These are phyloP conservation scores for Schrankia costaestrigalis DNA, from an alignment of 2,888 invertebrate genomes.

Conservation along the genomic window DNA sequence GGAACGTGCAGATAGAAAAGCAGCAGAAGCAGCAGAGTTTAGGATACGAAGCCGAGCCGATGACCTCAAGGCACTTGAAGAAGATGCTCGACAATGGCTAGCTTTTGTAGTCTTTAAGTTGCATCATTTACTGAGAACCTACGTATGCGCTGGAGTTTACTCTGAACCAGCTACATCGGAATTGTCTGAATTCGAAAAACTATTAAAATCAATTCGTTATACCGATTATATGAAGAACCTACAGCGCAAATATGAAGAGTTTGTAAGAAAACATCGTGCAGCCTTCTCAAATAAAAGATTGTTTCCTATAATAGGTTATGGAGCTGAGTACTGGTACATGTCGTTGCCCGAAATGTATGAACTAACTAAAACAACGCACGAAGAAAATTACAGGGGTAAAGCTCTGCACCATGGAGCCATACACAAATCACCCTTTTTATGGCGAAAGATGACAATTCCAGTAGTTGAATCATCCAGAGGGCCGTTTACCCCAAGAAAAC, in stretches of 20 bases:
- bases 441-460: slow-evolving; percentile 51
- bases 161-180: slow-evolving; percentile 56
- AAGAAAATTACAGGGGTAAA: slow-evolving; percentile 42
- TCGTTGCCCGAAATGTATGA: slow-evolving; percentile 76
- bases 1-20: slow-evolving; percentile 59
- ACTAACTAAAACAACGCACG: slow-evolving; percentile 45
- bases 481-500: slow-evolving; percentile 59
- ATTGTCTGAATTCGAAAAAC: slow-evolving; percentile 65
- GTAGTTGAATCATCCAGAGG: slow-evolving; percentile 47
- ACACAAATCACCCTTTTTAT: slow-evolving; percentile 67
- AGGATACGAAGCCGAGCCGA: slow-evolving; percentile 65
- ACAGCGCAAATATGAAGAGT: slow-evolving; percentile 66
- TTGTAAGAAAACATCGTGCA: slow-evolving; percentile 67
- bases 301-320: slow-evolving; percentile 72
- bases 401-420: slow-evolving; percentile 54
- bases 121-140: slow-evolving; percentile 67
- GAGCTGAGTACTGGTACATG: slow-evolving; percentile 72
- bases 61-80: slow-evolving; percentile 63
- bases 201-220: slow-evolving; percentile 67
- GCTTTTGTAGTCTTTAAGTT: slow-evolving; percentile 72
- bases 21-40: slow-evolving; percentile 67
- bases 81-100: slow-evolving; percentile 69
- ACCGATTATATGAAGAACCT: slow-evolving; percentile 68
- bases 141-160: slow-evolving; percentile 61
- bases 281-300: slow-evolving; percentile 64